These are phyloP conservation scores for Apodemia hepburni DNA, from an alignment of 2,888 invertebrate genomes.

Conservation along the genomic window DNA sequence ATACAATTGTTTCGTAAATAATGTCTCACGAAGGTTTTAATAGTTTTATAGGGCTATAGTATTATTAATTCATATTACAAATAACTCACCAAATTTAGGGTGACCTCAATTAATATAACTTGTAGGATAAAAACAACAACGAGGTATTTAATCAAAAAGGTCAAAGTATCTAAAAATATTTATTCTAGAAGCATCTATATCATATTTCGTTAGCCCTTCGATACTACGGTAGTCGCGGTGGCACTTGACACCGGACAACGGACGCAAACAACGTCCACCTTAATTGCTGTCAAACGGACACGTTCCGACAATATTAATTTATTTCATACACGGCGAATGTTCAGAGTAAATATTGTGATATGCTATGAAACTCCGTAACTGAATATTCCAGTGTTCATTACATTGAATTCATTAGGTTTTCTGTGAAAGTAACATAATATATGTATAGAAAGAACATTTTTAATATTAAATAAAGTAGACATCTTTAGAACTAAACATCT, in stretches of 20 bases:
- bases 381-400: conserved; percentile 17
- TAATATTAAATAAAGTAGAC: no score
- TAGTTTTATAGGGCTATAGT: no score
- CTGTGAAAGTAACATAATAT: no score
- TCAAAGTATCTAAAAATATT: not conserved
- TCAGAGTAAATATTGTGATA: conserved; percentile 20
- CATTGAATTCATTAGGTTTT: not conserved
- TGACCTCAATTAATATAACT: no score
- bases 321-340: conserved; percentile 25
- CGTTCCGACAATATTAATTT: conserved; percentile 29
- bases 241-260: conserved; percentile 50
- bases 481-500: no score
- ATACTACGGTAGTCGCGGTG: conserved; percentile 28
- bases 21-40: no score
- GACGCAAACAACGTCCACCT: conserved; percentile 34
- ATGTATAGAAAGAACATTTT: no score
- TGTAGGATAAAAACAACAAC: no score
- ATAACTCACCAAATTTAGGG: no score
- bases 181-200: conserved; percentile 14
- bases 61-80: no score
- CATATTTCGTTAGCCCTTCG: conserved; percentile 27
- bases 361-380: conserved; percentile 13
- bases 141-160: not conserved
- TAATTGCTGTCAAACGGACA: conserved; percentile 35
- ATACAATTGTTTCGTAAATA: no score